A percentile compares a stretch with the other conserved stretches of the same genome.
Conservation (phyloP, 2,797 vertebrate species). For the Yasuhikotakia modesta region DNA sequence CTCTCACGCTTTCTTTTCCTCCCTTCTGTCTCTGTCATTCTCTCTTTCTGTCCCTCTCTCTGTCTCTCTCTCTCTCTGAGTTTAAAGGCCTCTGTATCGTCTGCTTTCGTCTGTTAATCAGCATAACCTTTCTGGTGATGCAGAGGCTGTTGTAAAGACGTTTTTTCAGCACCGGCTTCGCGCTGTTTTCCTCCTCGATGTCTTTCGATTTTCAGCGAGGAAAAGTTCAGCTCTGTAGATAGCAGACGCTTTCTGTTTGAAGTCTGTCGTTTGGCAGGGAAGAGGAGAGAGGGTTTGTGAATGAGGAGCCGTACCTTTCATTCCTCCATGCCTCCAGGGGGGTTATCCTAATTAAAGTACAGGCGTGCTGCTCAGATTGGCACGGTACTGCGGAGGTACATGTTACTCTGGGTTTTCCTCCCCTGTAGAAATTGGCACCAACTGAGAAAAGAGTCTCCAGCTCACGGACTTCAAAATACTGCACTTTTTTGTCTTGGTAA, state of each 20-base stretch:
- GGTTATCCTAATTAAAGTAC: conserved; percentile 53
- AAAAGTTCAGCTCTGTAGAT: conserved; percentile 67
- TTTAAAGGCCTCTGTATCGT: conserved; percentile 29
- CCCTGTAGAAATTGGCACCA: conserved; percentile 22
- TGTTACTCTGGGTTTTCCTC: conserved; percentile 33
- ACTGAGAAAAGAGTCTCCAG: background rate
- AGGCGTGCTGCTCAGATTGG: conserved; percentile 37
- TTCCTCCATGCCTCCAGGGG: conserved; percentile 64
- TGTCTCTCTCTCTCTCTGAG: conserved; percentile 64
- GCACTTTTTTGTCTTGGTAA: conserved; percentile 62
- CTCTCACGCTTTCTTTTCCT: too few relatives aligned
- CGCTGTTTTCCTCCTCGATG: conserved; percentile 23
- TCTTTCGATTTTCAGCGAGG: conserved; percentile 42
- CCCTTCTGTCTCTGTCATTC: conserved; percentile 59
- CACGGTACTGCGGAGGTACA: conserved; percentile 1
- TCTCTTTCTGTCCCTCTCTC: conserved; percentile 37
- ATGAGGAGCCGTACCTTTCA: conserved; percentile 66
- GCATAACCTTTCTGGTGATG: conserved; percentile 64
- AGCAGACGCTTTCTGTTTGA: conserved; percentile 70
- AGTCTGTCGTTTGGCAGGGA: conserved; percentile 70
- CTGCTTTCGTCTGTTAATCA: conserved; percentile 67
- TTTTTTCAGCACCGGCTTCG: conserved; percentile 58
- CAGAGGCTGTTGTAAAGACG: conserved; percentile 62
- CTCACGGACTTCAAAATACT: conserved; percentile 47
- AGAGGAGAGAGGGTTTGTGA: conserved; percentile 46